Evolutionary conservation across 2,888 invertebrate species (phyloP).

Genomic region (Rhabditoides inermis): DNA sequence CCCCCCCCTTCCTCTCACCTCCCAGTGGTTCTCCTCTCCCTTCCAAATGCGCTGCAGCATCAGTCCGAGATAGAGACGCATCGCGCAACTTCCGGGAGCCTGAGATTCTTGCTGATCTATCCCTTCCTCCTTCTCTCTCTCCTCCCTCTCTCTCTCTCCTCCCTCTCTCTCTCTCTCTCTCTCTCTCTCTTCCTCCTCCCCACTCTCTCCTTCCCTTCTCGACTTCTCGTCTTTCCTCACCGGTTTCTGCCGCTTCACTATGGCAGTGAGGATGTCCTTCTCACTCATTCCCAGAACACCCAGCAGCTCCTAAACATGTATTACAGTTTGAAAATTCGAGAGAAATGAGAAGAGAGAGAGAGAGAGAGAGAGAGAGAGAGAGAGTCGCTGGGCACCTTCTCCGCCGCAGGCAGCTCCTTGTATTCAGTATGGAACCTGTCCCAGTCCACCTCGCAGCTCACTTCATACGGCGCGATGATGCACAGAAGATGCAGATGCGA

Average conservation of each 20-base stretch:
- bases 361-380: slow-evolving; percentile 5
- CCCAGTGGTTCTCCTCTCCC: neutral
- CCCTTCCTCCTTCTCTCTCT: neutral
- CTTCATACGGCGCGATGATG: slow-evolving; percentile 72
- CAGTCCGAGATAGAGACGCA: neutral
- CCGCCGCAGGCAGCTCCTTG: neutral
- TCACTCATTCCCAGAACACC: too few relatives aligned
- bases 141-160: neutral
- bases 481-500: slow-evolving; percentile 78
- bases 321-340: too few relatives aligned
- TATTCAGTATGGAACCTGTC: slow-evolving; percentile 39
- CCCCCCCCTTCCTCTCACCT: too few relatives aligned
- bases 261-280: too few relatives aligned
- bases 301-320: too few relatives aligned
- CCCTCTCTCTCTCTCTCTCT: neutral
- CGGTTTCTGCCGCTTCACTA: too few relatives aligned
- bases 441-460: slow-evolving; percentile 34
- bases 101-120: neutral
- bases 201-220: neutral
- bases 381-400: slow-evolving; percentile 3
- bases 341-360: slow-evolving; percentile 1
- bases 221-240: neutral
- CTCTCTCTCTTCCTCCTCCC: neutral
- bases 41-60: neutral
- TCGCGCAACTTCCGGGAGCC: neutral